phyloP scores from a whole-genome alignment of 2,113 vertebrate species.

The Microcebus jonahi region DNA sequence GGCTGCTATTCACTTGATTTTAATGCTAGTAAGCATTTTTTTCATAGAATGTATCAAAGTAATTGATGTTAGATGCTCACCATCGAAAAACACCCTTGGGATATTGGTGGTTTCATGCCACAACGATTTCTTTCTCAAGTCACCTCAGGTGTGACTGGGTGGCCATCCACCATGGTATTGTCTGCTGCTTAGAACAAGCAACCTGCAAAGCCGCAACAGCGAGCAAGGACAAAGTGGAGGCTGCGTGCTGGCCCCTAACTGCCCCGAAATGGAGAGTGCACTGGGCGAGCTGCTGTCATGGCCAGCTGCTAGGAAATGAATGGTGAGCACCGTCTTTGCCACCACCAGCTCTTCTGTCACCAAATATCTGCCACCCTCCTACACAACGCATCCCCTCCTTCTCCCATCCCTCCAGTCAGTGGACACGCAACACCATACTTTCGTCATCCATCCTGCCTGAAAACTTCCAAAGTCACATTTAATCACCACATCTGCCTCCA shows the following conservation, averaged over 20 bases:
- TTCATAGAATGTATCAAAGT: neutral
- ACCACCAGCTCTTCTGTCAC: neutral
- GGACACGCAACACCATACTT: rapidly evolving
- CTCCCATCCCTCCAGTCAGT: no score
- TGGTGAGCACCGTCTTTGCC: neutral
- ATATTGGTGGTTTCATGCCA: neutral
- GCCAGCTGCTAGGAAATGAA: neutral
- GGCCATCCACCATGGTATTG: neutral
- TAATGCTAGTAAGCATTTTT: neutral
- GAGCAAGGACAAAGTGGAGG: neutral
- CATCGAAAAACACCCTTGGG: constrained; percentile 3
- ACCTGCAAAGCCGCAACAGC: neutral
- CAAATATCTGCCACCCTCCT: no score
- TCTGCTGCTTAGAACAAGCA: neutral
- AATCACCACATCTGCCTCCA: neutral
- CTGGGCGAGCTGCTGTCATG: neutral
- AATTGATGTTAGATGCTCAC: constrained; percentile 10
- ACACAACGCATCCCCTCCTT: rapidly evolving
- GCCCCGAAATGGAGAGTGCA: neutral
- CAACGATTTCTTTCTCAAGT: neutral
- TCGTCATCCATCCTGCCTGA: neutral
- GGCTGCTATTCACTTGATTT: neutral
- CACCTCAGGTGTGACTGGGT: neutral
- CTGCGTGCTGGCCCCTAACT: neutral
- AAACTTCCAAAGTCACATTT: neutral